These are phyloP conservation scores for Aquatica leii DNA, from an alignment of 2,888 invertebrate genomes.

Conservation along the genomic window DNA sequence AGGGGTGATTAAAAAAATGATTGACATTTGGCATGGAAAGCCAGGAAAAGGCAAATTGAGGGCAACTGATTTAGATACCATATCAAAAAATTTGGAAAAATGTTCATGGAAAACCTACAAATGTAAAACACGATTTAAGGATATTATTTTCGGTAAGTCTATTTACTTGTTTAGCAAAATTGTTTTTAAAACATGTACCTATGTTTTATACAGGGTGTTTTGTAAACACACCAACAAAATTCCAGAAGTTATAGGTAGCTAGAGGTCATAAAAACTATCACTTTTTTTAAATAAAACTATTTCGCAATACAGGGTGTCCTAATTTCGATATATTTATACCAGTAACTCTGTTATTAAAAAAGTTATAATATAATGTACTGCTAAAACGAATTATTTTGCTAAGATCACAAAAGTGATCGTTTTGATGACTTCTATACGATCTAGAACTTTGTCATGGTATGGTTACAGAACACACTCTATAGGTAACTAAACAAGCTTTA, in stretches of 20 bases:
- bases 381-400: no score
- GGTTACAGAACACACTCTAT: not conserved
- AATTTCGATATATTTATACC: not conserved
- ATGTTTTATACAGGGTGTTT: no score
- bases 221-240: no score
- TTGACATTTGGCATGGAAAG: conserved; percentile 9
- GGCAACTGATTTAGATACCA: not conserved
- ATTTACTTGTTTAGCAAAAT: not conserved
- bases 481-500: no score
- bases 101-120: conserved; percentile 3
- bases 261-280: no score
- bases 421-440: no score
- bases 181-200: not conserved
- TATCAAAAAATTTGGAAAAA: not conserved
- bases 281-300: not conserved
- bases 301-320: not conserved
- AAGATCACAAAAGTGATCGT: no score
- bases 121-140: conserved; percentile 3
- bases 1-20: conserved; percentile 6
- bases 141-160: conserved; percentile 11
- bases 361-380: not conserved
- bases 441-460: no score
- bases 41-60: conserved; percentile 2
- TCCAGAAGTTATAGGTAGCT: no score
- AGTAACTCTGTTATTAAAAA: not conserved